Conservation (phyloP, 2,113 vertebrate species). For the Gnathochromis pfefferi region DNA sequence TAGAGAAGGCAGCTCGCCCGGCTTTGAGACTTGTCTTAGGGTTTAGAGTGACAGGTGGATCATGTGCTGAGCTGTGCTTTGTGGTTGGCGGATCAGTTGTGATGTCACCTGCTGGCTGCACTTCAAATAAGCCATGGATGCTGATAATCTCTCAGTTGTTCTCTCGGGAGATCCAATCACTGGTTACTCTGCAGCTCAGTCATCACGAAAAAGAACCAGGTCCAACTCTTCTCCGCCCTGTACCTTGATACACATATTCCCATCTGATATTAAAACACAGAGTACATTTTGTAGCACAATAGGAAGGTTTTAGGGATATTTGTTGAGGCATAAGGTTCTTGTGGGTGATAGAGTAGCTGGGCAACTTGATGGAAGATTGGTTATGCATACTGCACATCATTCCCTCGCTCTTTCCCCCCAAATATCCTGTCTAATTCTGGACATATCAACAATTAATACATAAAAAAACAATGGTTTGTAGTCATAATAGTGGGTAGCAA, state of each 20-base stretch:
- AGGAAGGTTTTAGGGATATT: not conserved
- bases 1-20: not conserved
- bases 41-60: conserved; percentile 13
- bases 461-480: not conserved
- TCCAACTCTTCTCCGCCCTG: not conserved
- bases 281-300: not conserved
- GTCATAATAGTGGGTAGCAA: not conserved
- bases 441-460: not conserved
- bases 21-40: not conserved
- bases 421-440: not conserved
- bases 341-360: not conserved
- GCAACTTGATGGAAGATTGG: not conserved
- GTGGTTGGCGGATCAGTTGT: conserved; percentile 14
- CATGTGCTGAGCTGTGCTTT: conserved; percentile 10
- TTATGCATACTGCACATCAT: not conserved
- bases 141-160: not conserved
- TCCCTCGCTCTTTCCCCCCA: not conserved
- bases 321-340: not conserved
- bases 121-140: not conserved
- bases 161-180: not conserved
- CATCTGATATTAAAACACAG: not conserved
- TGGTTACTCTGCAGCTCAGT: not conserved
- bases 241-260: not conserved
- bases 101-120: not conserved
- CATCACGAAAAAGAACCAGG: not conserved